Evolutionary conservation across 2,113 vertebrate species (phyloP), one percentile per base, ranked within the genome.

Genomic region (Lucifuga dentata): DNA sequence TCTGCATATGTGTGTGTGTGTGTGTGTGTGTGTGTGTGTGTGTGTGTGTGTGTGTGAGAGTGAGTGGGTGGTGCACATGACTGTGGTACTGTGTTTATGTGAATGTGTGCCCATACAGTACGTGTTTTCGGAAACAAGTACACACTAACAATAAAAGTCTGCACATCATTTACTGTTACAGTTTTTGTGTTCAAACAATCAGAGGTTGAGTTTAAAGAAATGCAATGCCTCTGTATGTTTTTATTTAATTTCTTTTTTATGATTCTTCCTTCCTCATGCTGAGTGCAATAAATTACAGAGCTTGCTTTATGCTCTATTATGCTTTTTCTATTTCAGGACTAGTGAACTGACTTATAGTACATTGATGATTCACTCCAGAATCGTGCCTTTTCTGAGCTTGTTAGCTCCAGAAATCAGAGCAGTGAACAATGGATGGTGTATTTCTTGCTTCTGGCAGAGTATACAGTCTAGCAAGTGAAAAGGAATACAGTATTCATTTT

Each of bases 401-500:
- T 68, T 58, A 50, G 24, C 46, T 35, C 53, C 49, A 56, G 29
- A 77, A 88, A 76, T 81, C 56, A 52, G 59, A 67, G 40, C 16
- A 26, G 23, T 15, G 32, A 74, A 62, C 46, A 74, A 74, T 38
- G 16, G 13, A 59, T 11, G 11, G 12, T 50, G 19, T 40, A 51
- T 40, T 17, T 67, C 63, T 50, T 39, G 51, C 76, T 71, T 68
- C 57, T 43, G 38, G 41, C 26, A 49, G 36, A 59, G 20, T 45
- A 21, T 39, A 43, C 33, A 29, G 73, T 84, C 63, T 69, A 32
- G 26, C 20, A 29, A 57, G 55, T 84, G 67, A 66, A 71, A 86
- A 50, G 15, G 19, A 35, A 21, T 20, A 48, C 57, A 65, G 41
- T 65, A 73, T 80, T 84, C 62, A 76, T 76, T 75, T 78, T n/a